Percentiles rank a stretch among this genome's conserved stretches.
These are phyloP conservation scores for Microcebus lehilahytsara DNA, from an alignment of 2,113 vertebrate genomes.

Conservation along the genomic window DNA sequence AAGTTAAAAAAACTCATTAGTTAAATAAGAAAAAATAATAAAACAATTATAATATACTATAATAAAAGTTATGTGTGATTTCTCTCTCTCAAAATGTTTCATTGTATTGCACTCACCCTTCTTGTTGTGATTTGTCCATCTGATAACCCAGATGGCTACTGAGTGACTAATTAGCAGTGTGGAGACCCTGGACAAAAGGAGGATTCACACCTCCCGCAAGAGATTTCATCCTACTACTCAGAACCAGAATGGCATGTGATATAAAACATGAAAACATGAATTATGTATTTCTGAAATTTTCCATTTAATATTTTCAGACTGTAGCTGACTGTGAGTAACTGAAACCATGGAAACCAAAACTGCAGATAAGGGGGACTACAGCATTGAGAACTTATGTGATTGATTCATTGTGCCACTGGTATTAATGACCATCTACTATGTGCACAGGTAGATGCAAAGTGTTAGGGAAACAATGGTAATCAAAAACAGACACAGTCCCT, in stretches of 20 bases:
- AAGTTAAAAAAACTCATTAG: slow-evolving; percentile 31
- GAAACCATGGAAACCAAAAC: background rate
- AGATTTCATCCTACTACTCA: background rate
- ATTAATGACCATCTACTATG: background rate
- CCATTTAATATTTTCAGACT: background rate
- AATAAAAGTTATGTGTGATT: background rate
- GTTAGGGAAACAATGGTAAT: background rate
- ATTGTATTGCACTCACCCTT: background rate
- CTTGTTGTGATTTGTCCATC: background rate
- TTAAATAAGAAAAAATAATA: background rate
- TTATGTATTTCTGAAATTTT: background rate
- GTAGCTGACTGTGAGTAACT: background rate
- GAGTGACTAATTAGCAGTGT: background rate
- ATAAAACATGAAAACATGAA: background rate
- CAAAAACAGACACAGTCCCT: background rate
- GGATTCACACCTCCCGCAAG: background rate
- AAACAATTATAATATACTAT: background rate
- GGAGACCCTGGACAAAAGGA: background rate
- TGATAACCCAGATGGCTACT: background rate
- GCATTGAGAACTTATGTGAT: background rate
- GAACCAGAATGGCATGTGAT: background rate
- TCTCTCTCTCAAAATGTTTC: background rate
- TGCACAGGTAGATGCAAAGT: background rate
- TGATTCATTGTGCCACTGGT: background rate
- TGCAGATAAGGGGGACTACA: background rate